Evolutionary conservation across 2,113 vertebrate species (phyloP), one percentile per base, ranked within the genome.

Genomic region (Emydocephalus ijimae): DNA sequence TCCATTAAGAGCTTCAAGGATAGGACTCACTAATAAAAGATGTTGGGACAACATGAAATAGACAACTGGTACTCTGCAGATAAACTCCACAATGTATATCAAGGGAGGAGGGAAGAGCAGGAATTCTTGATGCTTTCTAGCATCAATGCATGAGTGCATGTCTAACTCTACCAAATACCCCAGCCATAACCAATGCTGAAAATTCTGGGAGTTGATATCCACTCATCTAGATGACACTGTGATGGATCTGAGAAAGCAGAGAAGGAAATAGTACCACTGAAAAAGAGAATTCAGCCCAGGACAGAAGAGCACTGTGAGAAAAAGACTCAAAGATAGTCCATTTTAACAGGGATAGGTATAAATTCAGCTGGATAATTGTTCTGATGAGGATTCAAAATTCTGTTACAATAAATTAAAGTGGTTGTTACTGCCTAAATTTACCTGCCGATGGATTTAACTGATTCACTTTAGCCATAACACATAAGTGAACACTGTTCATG

Each of bases 391-490:
- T 74, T 34, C n/a, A 34, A 74, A 18, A 34, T 39, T 39, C 15
- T 20, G 15, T 74, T 74, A 39, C 69, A 74, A 74, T 39, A 39
- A 74, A 74, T 74, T 39, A 8, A 74, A 69, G 12, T 69, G 64
- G 29, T n/a, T 69, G 26, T n/a, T 69, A n/a, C 34, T 74, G n/a
- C 69, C 5, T 39, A 34, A 20, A 6, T 74, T 39, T 74, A 18
- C 15, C 69, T 74, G 69, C n/a, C n/a, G n/a, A 74, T 74, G 69
- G 5, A 39, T 96, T 96, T 94, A 95, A 93, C 88, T 89, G 86
- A 95, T 93, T 92, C 87, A 92, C 90, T 90, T 94, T 91, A 91
- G 24, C 88, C 39, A 29, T 93, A 69, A 57, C 86, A 0, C 0
- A 8, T 59, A 94, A 95, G 88, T 57, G 34, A 92, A 90, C n/a